phyloP scores from a whole-genome alignment of 1,140 invertebrate genomes.

The Chironomus striatipennis region DNA sequence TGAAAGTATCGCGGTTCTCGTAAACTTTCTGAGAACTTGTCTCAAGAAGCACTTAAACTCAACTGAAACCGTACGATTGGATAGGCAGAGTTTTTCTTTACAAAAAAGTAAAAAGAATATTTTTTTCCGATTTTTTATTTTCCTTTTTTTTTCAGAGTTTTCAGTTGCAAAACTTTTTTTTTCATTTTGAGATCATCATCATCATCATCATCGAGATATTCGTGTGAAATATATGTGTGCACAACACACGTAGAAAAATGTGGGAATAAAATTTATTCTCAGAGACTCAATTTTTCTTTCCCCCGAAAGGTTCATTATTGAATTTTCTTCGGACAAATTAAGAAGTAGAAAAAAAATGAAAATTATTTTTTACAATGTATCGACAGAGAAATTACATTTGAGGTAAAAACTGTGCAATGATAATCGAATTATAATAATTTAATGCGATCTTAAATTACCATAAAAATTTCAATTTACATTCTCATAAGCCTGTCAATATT shows the following conservation, averaged over 20 bases:
- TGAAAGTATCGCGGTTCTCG: neutral
- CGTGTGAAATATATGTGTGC: neutral
- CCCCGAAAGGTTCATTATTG: too few species aligned
- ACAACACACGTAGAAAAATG: neutral
- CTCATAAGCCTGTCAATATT: too few species aligned
- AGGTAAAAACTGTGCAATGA: too few species aligned
- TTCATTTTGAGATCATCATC: neutral
- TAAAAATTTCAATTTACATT: too few species aligned
- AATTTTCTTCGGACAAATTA: too few species aligned
- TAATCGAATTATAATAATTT: too few species aligned
- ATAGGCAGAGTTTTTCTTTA: conserved; percentile 9
- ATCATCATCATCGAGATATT: neutral
- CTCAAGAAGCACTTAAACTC: conserved; percentile 23
- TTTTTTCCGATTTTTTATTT: neutral
- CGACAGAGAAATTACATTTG: too few species aligned
- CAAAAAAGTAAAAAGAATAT: too few species aligned
- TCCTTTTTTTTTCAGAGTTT: neutral
- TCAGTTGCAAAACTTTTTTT: neutral
- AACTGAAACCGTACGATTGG: conserved; percentile 9
- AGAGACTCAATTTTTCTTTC: too few species aligned
- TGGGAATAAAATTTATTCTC: neutral
- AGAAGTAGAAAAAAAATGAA: too few species aligned
- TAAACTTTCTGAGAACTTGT: conserved; percentile 17
- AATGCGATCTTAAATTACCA: too few species aligned
- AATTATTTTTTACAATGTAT: too few species aligned